Evolutionary conservation across 2,113 vertebrate genomes (phyloP), one percentile per base, ranked within the genome.

Genomic region (Psammodynastes pulverulentus): DNA sequence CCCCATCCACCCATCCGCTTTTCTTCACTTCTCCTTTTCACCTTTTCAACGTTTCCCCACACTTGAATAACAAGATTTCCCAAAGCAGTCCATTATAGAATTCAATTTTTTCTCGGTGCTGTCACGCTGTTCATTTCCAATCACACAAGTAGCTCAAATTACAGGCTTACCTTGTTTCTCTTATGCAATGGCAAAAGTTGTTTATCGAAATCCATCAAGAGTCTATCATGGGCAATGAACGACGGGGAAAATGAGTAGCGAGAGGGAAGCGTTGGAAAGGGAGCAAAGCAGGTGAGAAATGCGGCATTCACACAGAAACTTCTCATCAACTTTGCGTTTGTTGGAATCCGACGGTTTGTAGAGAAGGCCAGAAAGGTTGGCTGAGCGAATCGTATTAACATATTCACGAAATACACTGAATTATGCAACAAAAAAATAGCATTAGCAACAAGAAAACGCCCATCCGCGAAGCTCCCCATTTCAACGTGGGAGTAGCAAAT

Each of bases 101-200:
- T 92, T 94, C 23, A 23, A 0, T 95, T 95, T 94, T 94, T 87
- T 26, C 54, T 48, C 86, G 9, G 43, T 3, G 0, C 4, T 91
- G 39, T 17, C 21, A 4, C n/a, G 19, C 49, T 95, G 39, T n/a
- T 94, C 15, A 4, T 93, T 96, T 93, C 46, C 91, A 89, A 43
- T 92, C 87, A 84, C 52, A n/a, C n/a, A 12, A 84, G 43, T 6
- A 54, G 49, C 79, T 84, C 93, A 93, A 94, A 94, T 94, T 92
- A 85, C 24, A 93, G 54, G 48, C 92, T 96, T 95, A 87, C 86
- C 79, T 89, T 85, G 34, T 48, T n/a, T 93, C 48, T 53, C 89
- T 15, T 87, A 43, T 88, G 89, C 26, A 93, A 87, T 94, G 89
- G 84, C n/a, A 91, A 15, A 56, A 93, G 87, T 13, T 89, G 49